Evolutionary conservation across 2,113 vertebrate genomes (phyloP).

Genomic region (Mobula hypostoma): DNA sequence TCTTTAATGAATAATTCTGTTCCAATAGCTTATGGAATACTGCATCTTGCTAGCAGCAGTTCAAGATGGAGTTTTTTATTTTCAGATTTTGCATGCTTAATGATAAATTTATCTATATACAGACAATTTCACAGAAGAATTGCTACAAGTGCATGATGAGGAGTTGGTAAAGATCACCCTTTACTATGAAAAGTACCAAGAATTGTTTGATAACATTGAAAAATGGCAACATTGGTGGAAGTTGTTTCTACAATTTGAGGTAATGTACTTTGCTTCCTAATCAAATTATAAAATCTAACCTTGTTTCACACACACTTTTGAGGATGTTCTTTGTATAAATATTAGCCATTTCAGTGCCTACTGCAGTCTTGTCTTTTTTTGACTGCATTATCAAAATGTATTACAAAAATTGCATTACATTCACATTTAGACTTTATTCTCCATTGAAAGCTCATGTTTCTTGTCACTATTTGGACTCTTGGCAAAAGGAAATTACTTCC

Average conservation of each 20-base stretch:
- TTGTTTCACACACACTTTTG: neutral
- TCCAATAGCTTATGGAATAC: no score
- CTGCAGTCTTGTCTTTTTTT: no score
- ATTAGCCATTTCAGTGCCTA: neutral
- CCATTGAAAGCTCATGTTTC: neutral
- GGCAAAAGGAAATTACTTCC: neutral
- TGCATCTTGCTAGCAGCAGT: no score
- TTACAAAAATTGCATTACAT: no score
- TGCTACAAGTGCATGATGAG: slow-evolving; percentile 49
- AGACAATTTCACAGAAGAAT: slow-evolving; percentile 53
- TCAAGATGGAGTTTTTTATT: neutral
- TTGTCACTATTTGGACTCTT: neutral
- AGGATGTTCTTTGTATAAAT: neutral
- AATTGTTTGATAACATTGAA: slow-evolving; percentile 49
- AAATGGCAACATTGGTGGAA: slow-evolving; percentile 52
- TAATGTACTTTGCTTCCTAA: slow-evolving; percentile 31
- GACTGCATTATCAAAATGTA: no score
- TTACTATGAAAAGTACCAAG: slow-evolving; percentile 43
- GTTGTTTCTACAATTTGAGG: slow-evolving; percentile 53
- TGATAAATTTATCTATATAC: neutral
- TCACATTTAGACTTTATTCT: neutral
- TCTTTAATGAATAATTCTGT: no score
- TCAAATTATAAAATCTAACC: neutral
- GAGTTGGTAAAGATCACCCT: slow-evolving; percentile 47
- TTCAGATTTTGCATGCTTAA: neutral